Evolutionary conservation across 1,140 invertebrate genomes (phyloP).

Genomic region (Helicoverpa zea): DNA sequence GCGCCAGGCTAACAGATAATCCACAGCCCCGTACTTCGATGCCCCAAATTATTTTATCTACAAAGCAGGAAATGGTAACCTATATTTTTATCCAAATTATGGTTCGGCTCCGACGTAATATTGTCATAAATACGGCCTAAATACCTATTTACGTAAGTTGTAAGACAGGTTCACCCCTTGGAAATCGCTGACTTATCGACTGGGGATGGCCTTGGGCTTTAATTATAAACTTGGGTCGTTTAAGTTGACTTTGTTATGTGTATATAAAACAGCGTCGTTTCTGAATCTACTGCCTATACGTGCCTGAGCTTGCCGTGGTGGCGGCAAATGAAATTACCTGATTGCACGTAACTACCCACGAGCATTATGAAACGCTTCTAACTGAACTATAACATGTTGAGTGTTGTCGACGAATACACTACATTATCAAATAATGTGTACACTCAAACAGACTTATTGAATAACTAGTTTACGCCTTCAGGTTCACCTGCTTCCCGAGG

Average conservation of each 20-base stretch:
- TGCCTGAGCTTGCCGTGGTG: conserved; percentile 1
- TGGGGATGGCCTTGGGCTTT: conserved; percentile 39
- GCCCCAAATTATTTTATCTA: conserved; percentile 22
- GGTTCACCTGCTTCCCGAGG: neutral
- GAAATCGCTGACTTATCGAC: conserved; percentile 36
- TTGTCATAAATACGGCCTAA: conserved; percentile 32
- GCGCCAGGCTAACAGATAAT: conserved; percentile 1
- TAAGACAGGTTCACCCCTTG: conserved; percentile 35
- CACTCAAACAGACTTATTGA: neutral
- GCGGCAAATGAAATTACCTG: conserved; percentile 34
- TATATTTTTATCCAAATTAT: conserved; percentile 25
- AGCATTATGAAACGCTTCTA: conserved; percentile 28
- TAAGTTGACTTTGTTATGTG: conserved; percentile 39
- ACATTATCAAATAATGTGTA: neutral
- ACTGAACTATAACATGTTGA: neutral
- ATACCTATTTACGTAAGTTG: conserved; percentile 28
- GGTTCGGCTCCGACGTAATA: neutral
- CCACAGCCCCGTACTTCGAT: neutral
- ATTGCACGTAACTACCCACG: conserved; percentile 38
- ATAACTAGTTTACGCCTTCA: neutral
- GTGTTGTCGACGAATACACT: conserved; percentile 5
- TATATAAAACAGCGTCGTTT: conserved; percentile 25
- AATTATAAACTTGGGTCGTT: conserved; percentile 44
- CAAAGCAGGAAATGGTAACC: conserved; percentile 11
- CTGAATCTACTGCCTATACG: conserved; percentile 17